Evolutionary conservation across 1,140 invertebrate genomes (phyloP), one percentile per base, ranked within the genome.

Genomic region (Papilio machaon): DNA sequence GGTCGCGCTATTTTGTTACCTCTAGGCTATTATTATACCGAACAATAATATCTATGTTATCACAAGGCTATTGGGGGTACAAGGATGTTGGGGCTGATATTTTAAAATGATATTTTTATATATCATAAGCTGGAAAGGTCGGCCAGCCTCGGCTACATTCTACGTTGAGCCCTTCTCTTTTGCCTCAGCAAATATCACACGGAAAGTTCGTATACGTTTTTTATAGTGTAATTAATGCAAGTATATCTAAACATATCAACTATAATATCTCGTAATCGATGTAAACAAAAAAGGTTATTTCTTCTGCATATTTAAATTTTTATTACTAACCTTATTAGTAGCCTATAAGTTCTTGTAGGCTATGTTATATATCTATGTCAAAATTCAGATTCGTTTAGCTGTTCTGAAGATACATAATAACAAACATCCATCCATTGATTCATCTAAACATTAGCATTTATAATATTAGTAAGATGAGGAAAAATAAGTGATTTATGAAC

Each of bases 171-270:
- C 74, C 74, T 76, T 76, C 74, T 76, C 74, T 76, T 76, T 76
- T 47, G 74, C 74, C 74, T 76, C 46, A 54, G 47, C 74, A 76
- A 76, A 76, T 76, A 76, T 76, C 74, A 76, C 74, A 49, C 43
- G 73, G 5, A 43, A 7, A 19, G 74, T 47, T 75, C 13, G 35
- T 73, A 19, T 73, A 46, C 7, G 2, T 43, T 46, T 47, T 70
- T 70, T 19, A 70, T 13, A 15, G 30, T 35, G 5, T 70, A 35
- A 35, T 70, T 70, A 70, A 70, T 64, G 30, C 15, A 35, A 70
- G 15, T 35, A 17, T 8, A 58, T 8, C 2, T 58, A 19, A 58
- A 19, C 7, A 19, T 58, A 52, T 52, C 49, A 52, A 2, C 5
- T 10, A 52, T 52, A 52, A 15, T 52, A 52, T 52, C 13, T 52